These are phyloP conservation scores for Zoanthus gigantus DNA, from an alignment of 92 coral and sea anemone genomes.

Conservation along the genomic window DNA sequence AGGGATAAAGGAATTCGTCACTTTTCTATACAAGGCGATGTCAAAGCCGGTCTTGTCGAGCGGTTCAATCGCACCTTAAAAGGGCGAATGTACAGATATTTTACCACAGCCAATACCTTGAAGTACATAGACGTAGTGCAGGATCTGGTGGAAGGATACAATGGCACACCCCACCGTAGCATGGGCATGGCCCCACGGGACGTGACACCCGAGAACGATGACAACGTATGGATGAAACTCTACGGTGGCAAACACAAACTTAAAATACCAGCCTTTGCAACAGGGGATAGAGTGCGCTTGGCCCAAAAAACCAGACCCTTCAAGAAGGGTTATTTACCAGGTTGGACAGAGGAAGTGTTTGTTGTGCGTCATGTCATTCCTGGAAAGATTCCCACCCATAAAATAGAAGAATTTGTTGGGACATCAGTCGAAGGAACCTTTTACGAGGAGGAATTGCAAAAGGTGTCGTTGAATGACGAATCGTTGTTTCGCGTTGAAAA, in stretches of 20 bases:
- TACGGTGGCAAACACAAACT: background rate
- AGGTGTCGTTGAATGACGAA: too few species aligned
- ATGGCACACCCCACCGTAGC: conserved; percentile 48
- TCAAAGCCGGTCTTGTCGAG: conserved; percentile 16
- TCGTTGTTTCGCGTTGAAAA: too few species aligned
- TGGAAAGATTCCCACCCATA: conserved; percentile 27
- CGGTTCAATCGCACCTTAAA: too few species aligned
- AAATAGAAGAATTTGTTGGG: conserved; percentile 40
- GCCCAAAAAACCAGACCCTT: conserved; percentile 19
- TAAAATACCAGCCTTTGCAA: background rate
- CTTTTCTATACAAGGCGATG: conserved; percentile 23
- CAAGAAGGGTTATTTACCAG: background rate
- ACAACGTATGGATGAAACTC: background rate
- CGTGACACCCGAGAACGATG: conserved; percentile 1
- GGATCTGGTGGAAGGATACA: conserved; percentile 39
- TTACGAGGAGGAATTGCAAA: conserved; percentile 7
- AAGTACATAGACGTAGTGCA: background rate
- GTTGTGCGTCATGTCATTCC: too few species aligned
- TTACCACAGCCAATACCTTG: too few species aligned
- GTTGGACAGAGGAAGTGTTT: too few species aligned
- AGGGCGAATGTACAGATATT: too few species aligned
- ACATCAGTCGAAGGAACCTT: conserved; percentile 38
- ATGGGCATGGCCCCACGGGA: background rate
- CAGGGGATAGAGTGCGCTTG: conserved; percentile 48
- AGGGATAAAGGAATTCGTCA: conserved; percentile 15